A percentile compares a stretch with the other conserved stretches of the same genome.
phyloP scores from a whole-genome alignment of 2,797 vertebrate genomes.

The Lepilemur ruficaudatus region DNA sequence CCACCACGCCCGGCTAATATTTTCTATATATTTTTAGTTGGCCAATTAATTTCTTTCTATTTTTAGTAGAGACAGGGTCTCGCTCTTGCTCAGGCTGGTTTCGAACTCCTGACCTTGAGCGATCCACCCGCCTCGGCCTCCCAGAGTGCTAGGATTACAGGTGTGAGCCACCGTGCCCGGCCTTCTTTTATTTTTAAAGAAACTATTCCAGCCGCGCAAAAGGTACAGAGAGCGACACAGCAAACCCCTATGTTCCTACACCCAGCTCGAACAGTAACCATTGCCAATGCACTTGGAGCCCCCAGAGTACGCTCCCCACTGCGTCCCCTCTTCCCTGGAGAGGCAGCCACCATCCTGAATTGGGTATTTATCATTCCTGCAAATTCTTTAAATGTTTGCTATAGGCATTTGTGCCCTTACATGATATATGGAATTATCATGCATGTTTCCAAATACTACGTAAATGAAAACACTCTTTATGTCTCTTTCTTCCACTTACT shows the following conservation, averaged over 20 bases:
- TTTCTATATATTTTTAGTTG: too few relatives aligned
- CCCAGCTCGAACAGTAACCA: background rate
- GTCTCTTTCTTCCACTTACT: background rate
- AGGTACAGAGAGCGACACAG: background rate
- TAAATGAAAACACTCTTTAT: background rate
- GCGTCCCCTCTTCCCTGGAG: background rate
- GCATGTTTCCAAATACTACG: background rate
- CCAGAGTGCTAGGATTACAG: too few relatives aligned
- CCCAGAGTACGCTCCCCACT: rapidly evolving
- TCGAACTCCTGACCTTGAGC: too few relatives aligned
- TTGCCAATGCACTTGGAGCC: background rate
- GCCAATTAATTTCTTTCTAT: too few relatives aligned
- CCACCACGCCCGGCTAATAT: too few relatives aligned
- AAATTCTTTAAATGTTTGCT: background rate
- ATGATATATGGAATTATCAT: background rate
- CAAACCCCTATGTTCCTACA: background rate
- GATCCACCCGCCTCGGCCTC: too few relatives aligned
- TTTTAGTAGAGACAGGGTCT: too few relatives aligned
- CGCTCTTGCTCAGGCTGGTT: too few relatives aligned
- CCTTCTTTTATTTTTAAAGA: background rate
- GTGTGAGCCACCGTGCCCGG: too few relatives aligned
- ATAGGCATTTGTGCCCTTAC: background rate
- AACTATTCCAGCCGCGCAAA: background rate
- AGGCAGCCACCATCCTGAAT: background rate
- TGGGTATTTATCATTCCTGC: background rate